Evolutionary conservation across 1,140 invertebrate species (phyloP).

Genomic region (Neodiprion fabricii): DNA sequence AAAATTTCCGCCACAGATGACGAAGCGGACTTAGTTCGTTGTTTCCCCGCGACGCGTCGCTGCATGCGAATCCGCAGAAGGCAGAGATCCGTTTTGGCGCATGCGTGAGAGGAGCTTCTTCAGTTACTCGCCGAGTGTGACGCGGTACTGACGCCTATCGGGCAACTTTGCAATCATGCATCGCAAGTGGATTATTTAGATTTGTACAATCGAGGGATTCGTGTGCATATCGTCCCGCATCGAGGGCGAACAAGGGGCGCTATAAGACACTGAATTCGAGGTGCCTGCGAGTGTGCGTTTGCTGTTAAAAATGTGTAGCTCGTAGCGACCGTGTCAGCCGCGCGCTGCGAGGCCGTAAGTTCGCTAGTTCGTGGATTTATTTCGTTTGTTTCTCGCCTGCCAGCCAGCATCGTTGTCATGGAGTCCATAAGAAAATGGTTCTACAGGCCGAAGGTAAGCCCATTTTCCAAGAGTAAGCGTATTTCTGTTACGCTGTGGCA

Average conservation of each 20-base stretch:
- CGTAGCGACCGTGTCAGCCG: slow-evolving; percentile 16
- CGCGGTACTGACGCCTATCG: neutral
- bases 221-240: neutral
- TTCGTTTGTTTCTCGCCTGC: neutral
- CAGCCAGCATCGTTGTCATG: slow-evolving; percentile 62
- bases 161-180: neutral
- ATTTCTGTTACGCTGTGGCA: neutral
- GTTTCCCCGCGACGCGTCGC: neutral
- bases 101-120: neutral
- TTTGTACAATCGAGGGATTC: neutral
- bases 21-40: neutral
- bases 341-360: slow-evolving; percentile 24
- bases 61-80: neutral
- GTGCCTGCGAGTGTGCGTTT: neutral
- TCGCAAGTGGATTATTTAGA: neutral
- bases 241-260: neutral
- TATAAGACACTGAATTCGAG: neutral
- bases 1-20: neutral
- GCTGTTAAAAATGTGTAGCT: neutral
- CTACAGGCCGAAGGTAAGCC: slow-evolving; percentile 86
- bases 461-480: slow-evolving; percentile 20
- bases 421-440: slow-evolving; percentile 91
- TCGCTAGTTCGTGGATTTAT: neutral
- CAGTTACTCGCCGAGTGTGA: too few species aligned
- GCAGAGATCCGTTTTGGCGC: neutral